phyloP scores from a whole-genome alignment of 2,797 vertebrate genomes.

The Tokudaia muenninki region DNA sequence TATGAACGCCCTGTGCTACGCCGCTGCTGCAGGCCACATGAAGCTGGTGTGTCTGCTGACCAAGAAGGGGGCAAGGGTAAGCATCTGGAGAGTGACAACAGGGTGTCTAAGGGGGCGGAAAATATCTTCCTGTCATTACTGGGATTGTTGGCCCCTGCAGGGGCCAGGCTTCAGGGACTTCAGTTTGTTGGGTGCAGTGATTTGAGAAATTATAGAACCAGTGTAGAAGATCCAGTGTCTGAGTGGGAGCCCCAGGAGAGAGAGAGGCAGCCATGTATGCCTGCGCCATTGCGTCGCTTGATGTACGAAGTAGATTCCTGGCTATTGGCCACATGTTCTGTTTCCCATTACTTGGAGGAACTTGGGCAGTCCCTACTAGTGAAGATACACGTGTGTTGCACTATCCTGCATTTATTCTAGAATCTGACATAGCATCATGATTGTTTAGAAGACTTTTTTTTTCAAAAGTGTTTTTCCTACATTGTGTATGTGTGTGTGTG shows the following conservation, averaged over 20 bases:
- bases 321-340: fast-evolving
- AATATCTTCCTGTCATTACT: background rate
- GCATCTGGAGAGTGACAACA: background rate
- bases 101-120: background rate
- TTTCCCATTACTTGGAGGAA: too few relatives aligned
- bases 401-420: background rate
- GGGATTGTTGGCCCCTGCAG: background rate
- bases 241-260: background rate
- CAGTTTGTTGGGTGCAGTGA: background rate
- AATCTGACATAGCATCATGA: background rate
- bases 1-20: conserved; percentile 95
- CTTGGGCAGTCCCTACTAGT: too few relatives aligned
- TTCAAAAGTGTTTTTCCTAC: background rate
- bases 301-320: background rate
- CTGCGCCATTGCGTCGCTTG: background rate
- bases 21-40: conserved; percentile 95
- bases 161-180: background rate
- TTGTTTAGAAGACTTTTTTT: background rate
- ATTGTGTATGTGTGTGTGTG: background rate
- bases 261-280: background rate
- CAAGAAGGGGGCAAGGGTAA: conserved; percentile 94
- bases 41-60: conserved; percentile 93
- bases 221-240: background rate
- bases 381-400: background rate
- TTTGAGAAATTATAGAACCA: background rate